A percentile compares a stretch with the other conserved stretches of the same genome.
These are phyloP conservation scores for Ciconia boyciana DNA, from an alignment of 2,113 vertebrate species.

Conservation along the genomic window DNA sequence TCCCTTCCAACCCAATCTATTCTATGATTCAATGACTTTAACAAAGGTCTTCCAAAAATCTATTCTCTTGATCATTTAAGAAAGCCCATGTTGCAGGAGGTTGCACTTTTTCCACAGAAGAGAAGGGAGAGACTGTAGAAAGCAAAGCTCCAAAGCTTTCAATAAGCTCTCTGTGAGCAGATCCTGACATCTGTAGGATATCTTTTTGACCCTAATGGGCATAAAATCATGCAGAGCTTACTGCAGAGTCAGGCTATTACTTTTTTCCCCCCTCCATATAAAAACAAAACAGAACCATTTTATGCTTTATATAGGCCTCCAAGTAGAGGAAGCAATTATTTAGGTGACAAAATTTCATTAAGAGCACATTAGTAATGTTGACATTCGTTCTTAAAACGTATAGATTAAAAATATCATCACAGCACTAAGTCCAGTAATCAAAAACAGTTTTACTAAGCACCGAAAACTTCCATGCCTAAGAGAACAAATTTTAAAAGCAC, in stretches of 20 bases:
- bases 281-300: background rate
- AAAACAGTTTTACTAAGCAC: background rate
- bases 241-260: background rate
- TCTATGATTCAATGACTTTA: background rate
- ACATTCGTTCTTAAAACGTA: background rate
- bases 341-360: background rate
- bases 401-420: background rate
- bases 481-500: background rate
- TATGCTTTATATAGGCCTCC: background rate
- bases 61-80: background rate
- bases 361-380: background rate
- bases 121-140: background rate
- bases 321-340: background rate
- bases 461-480: background rate
- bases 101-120: background rate
- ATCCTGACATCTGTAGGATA: background rate
- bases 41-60: background rate
- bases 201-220: background rate
- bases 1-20: background rate
- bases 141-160: background rate
- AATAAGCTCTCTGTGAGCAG: background rate
- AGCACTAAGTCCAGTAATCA: background rate
- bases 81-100: background rate
- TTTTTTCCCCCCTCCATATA: background rate
- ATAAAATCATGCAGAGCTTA: background rate